Evolutionary conservation across 2,888 invertebrate genomes (phyloP).

Genomic region (Patella ulyssiponensis): DNA sequence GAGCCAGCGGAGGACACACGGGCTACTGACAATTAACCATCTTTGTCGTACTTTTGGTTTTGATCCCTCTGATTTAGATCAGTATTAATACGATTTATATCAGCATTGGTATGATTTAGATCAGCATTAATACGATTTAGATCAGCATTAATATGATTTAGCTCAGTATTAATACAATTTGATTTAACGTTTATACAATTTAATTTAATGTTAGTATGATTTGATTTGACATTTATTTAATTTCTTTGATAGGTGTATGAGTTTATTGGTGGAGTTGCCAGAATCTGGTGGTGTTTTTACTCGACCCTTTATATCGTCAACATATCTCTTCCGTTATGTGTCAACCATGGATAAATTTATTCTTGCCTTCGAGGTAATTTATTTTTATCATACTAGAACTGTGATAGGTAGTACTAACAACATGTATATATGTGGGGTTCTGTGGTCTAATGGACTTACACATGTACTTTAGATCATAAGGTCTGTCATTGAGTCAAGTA

Average conservation of each 20-base stretch:
- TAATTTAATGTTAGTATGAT: neutral
- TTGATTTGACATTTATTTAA: neutral
- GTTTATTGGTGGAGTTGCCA: constrained; percentile 60
- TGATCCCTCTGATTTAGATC: no score
- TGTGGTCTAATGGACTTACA: no score
- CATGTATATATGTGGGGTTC: neutral
- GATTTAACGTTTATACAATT: neutral
- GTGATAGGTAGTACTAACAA: neutral
- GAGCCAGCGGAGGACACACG: no score
- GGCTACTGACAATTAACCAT: no score
- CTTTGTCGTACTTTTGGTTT: no score
- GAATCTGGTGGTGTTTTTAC: constrained; percentile 56
- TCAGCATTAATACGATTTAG: no score
- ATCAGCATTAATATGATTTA: neutral
- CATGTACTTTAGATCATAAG: no score
- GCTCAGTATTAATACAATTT: neutral
- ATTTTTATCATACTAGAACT: neutral
- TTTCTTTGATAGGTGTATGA: constrained; percentile 52
- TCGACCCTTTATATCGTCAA: constrained; percentile 52
- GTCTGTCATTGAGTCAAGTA: no score
- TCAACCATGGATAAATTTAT: constrained; percentile 61
- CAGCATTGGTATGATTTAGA: neutral
- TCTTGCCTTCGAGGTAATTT: constrained; percentile 66
- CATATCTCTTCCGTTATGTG: constrained; percentile 65
- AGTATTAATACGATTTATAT: no score